A percentile compares a stretch with the other conserved stretches of the same genome.
These are phyloP conservation scores for Hycleus cichorii DNA, from an alignment of 1,140 invertebrate genomes.

Conservation along the genomic window DNA sequence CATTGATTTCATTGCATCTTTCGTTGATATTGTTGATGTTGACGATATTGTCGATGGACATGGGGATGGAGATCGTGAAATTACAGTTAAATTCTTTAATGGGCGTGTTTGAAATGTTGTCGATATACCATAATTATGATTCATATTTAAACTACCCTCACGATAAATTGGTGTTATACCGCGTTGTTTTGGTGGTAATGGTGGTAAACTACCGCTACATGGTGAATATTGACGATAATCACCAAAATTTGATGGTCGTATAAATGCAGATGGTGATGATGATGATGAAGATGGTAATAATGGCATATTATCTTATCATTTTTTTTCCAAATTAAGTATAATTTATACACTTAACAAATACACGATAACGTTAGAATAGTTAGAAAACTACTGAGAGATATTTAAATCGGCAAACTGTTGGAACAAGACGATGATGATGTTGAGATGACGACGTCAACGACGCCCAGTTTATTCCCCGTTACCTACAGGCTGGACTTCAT, in stretches of 20 bases:
- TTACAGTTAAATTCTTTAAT: conserved; percentile 22
- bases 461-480: no score
- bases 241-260: no score
- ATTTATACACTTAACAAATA: no score
- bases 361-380: no score
- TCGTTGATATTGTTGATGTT: conserved; percentile 38
- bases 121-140: neutral
- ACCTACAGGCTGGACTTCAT: no score
- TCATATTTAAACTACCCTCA: neutral
- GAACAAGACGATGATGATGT: no score
- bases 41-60: conserved; percentile 32
- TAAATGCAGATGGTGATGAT: neutral
- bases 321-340: no score
- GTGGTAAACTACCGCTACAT: neutral
- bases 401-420: no score
- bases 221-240: neutral
- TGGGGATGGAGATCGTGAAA: conserved; percentile 31
- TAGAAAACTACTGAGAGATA: no score
- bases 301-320: no score
- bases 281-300: neutral
- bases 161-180: neutral
- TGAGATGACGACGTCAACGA: no score
- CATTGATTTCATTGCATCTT: conserved; percentile 37
- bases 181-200: neutral
- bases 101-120: conserved; percentile 27